Percentiles rank a stretch among this genome's conserved stretches.
Conservation (phyloP, 2,113 vertebrate genomes). For the Upupa epops region DNA sequence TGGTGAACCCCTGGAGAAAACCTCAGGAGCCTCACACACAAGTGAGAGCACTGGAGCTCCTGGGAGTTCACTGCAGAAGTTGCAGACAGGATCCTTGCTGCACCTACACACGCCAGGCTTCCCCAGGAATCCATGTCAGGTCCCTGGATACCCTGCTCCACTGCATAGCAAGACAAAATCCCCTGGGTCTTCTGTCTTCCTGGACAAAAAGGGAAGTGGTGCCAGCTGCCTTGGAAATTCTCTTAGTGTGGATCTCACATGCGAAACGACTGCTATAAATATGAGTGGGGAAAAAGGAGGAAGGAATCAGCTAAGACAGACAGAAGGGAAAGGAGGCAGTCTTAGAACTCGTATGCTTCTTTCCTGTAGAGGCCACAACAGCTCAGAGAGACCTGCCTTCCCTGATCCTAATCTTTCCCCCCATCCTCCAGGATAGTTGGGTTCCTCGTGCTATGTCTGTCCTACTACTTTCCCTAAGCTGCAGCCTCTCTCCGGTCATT, state of each 20-base stretch:
- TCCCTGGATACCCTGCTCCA: background rate
- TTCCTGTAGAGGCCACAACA: background rate
- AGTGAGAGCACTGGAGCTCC: background rate
- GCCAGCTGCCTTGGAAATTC: slow-evolving; percentile 59
- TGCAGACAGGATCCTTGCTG: background rate
- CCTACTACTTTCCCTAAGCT: background rate
- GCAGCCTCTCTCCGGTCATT: background rate
- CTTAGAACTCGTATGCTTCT: background rate
- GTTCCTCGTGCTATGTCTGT: background rate
- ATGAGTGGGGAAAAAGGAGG: slow-evolving; percentile 13
- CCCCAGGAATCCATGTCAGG: background rate
- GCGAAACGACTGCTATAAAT: slow-evolving; percentile 54
- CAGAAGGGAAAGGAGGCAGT: background rate
- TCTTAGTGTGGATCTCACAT: slow-evolving; percentile 36
- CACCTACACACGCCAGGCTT: background rate
- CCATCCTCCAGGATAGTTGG: background rate
- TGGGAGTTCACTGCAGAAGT: background rate
- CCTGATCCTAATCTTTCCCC: background rate
- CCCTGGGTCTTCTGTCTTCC: background rate
- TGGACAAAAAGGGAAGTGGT: slow-evolving; percentile 46
- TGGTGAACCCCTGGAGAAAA: background rate
- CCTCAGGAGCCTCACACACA: background rate
- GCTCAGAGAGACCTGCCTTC: background rate
- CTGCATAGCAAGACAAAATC: background rate
- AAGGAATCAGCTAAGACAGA: slow-evolving; percentile 20